These are phyloP conservation scores for Ploceus nigricollis DNA, from an alignment of 2,113 vertebrate species.

Conservation along the genomic window DNA sequence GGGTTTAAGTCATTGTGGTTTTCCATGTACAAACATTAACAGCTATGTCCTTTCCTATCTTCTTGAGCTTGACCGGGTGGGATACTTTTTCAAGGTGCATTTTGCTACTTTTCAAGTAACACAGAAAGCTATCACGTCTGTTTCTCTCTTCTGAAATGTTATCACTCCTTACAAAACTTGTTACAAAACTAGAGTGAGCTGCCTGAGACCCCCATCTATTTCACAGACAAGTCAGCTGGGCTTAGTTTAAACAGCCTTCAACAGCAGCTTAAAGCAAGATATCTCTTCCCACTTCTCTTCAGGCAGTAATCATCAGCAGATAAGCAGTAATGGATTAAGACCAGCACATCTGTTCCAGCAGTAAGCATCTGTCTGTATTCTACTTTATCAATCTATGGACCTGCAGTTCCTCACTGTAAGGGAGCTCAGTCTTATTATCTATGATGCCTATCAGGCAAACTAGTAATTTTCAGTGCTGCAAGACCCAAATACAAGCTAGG, in stretches of 20 bases:
- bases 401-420: neutral
- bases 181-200: neutral
- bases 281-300: neutral
- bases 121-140: neutral
- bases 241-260: neutral
- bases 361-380: neutral
- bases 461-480: neutral
- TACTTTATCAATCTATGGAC: neutral
- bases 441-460: rapidly evolving
- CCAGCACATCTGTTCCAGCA: neutral
- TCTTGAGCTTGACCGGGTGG: neutral
- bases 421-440: neutral
- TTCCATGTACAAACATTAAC: neutral
- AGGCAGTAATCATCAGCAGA: neutral
- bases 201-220: neutral
- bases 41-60: neutral
- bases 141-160: neutral
- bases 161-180: neutral
- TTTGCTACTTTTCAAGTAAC: neutral
- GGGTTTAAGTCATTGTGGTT: neutral
- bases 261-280: neutral
- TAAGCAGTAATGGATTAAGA: neutral
- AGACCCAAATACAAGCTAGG: neutral
- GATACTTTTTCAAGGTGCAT: neutral
- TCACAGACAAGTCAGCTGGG: neutral